Percentiles rank a stretch among this genome's conserved stretches.
phyloP scores from a whole-genome alignment of 2,113 vertebrate genomes.

The Amphiprion ocellaris region DNA sequence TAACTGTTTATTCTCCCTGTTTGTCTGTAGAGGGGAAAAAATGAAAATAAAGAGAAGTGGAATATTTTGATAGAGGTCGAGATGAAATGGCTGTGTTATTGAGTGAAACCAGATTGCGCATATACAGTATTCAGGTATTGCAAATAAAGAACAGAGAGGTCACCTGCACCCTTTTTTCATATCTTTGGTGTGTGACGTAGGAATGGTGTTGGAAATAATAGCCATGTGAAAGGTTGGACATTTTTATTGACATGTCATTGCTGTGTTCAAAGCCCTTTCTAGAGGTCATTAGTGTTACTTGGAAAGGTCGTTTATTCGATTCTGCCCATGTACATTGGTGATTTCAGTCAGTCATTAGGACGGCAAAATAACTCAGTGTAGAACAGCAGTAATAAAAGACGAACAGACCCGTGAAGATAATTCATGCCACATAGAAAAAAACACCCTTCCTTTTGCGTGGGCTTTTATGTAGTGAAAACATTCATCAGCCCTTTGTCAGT shows the following conservation, averaged over 20 bases:
- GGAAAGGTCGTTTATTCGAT: constrained; percentile 49
- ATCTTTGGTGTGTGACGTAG: constrained; percentile 11
- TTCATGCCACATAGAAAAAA: constrained; percentile 32
- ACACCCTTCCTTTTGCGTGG: constrained; percentile 32
- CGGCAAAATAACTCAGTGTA: constrained; percentile 36
- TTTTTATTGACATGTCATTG: constrained; percentile 44
- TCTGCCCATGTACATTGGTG: constrained; percentile 3
- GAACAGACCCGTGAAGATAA: constrained; percentile 32
- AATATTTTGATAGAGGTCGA: not conserved
- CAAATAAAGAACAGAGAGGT: constrained; percentile 15
- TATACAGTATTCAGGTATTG: constrained; percentile 6
- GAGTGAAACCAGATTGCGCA: not conserved
- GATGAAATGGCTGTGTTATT: not conserved
- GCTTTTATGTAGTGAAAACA: constrained; percentile 54
- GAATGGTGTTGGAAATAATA: constrained; percentile 18
- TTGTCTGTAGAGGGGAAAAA: not conserved
- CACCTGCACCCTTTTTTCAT: not conserved
- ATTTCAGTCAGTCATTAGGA: constrained; percentile 47
- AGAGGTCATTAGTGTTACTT: constrained; percentile 20
- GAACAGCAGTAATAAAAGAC: constrained; percentile 38
- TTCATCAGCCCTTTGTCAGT: constrained; percentile 58
- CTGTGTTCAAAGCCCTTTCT: constrained; percentile 16
- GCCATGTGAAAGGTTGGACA: constrained; percentile 16
- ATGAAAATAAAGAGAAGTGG: not conserved
- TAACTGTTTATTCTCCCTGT: not conserved